These are phyloP conservation scores for Cremastinae sp. DNA, from an alignment of 2,888 invertebrate species.

Conservation along the genomic window DNA sequence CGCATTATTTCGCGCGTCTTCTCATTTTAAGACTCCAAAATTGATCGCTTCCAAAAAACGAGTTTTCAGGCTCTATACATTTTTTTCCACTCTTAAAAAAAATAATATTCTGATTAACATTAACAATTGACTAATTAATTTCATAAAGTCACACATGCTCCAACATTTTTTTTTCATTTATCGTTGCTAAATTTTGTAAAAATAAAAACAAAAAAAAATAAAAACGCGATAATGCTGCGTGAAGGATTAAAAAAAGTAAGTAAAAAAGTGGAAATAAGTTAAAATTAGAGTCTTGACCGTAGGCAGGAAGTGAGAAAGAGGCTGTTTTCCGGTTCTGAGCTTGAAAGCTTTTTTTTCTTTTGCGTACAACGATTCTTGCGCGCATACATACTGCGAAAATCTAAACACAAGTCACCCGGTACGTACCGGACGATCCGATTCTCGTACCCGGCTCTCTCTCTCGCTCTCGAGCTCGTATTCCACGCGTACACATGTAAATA, in stretches of 20 bases:
- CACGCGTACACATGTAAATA: constrained; percentile 1
- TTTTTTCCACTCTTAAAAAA: too few species aligned
- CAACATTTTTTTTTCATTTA: too few species aligned
- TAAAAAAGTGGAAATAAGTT: too few species aligned
- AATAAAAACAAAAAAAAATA: background rate
- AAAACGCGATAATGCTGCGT: background rate
- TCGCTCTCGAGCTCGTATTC: constrained; percentile 22
- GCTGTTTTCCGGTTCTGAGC: constrained; percentile 51
- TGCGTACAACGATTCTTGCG: constrained; percentile 7
- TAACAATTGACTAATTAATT: too few species aligned
- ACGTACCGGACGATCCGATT: constrained; percentile 76
- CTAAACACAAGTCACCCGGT: constrained; percentile 67
- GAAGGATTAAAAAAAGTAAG: background rate
- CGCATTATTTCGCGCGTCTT: too few species aligned
- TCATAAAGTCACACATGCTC: too few species aligned
- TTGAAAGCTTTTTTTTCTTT: background rate
- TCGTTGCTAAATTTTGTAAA: background rate
- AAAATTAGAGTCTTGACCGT: too few species aligned
- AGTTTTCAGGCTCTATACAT: too few species aligned
- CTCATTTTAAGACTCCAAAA: too few species aligned
- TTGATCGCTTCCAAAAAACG: too few species aligned
- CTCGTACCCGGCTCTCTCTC: constrained; percentile 62
- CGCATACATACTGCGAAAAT: constrained; percentile 20
- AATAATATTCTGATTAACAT: too few species aligned
- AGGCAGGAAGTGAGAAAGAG: constrained; percentile 48